phyloP scores from a whole-genome alignment of 2,113 vertebrate genomes.

The Apodemus speciosus region DNA sequence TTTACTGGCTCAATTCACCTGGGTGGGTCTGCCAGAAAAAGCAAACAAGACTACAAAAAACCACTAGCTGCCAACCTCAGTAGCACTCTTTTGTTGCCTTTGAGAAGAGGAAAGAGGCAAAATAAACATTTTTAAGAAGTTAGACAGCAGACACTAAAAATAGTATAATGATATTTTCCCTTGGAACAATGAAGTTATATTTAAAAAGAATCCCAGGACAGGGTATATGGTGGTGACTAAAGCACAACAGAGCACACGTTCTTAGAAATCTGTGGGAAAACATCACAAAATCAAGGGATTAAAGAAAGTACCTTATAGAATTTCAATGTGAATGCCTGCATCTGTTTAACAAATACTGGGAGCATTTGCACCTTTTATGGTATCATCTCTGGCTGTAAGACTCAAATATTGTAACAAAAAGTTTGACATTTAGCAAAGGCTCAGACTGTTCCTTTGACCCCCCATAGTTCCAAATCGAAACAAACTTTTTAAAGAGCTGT shows the following conservation, averaged over 20 bases:
- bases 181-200: conserved; percentile 74
- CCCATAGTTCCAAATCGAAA: conserved; percentile 35
- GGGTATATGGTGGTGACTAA: neutral
- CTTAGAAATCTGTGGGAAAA: conserved; percentile 41
- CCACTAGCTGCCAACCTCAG: conserved; percentile 1
- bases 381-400: conserved; percentile 16
- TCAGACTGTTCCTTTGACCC: neutral
- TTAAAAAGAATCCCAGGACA: neutral
- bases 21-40: conserved; percentile 43
- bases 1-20: conserved; percentile 51
- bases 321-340: neutral
- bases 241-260: neutral
- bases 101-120: conserved; percentile 68
- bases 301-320: neutral
- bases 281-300: neutral
- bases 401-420: conserved; percentile 47
- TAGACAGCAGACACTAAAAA: conserved; percentile 83
- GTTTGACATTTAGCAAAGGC: conserved; percentile 7
- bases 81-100: conserved; percentile 59
- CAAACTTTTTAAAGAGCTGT: conserved; percentile 34
- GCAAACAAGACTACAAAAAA: conserved; percentile 42
- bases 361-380: neutral
- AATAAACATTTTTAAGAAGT: conserved; percentile 77
- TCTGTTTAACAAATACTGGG: conserved; percentile 5
- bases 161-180: conserved; percentile 85